phyloP scores from a whole-genome alignment of 2,797 vertebrate species.

The Channa striata region DNA sequence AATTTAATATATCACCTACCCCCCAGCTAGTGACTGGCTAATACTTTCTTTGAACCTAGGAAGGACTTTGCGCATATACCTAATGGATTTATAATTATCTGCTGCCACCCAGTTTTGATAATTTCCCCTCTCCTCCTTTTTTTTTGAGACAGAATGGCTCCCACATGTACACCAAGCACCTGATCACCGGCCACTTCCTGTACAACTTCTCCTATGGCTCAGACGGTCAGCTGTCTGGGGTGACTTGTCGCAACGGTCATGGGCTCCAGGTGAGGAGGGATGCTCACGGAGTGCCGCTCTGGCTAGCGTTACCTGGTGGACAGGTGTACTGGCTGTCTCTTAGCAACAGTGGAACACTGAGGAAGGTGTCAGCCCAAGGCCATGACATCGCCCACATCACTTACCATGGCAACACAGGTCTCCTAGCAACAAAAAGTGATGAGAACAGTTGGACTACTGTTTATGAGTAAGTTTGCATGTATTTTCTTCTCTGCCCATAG shows the following conservation, averaged over 20 bases:
- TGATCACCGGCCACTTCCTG: constrained; percentile 93
- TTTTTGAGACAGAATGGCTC: constrained; percentile 88
- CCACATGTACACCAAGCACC: constrained; percentile 93
- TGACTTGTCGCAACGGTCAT: constrained; percentile 87
- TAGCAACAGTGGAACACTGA: constrained; percentile 94
- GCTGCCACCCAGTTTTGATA: not conserved
- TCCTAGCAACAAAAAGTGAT: constrained; percentile 95
- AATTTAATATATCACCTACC: not conserved
- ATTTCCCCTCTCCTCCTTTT: not conserved
- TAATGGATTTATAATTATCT: not conserved
- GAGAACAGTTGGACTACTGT: constrained; percentile 98
- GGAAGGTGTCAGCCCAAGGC: constrained; percentile 94
- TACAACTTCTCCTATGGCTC: constrained; percentile 93
- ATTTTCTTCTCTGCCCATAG: constrained; percentile 18
- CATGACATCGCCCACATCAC: constrained; percentile 95
- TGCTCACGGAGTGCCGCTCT: constrained; percentile 92
- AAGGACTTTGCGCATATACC: not conserved
- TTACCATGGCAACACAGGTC: constrained; percentile 94
- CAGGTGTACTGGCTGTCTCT: constrained; percentile 96
- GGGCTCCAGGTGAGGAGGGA: constrained; percentile 92
- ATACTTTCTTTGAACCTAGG: not conserved
- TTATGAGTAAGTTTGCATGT: constrained; percentile 90
- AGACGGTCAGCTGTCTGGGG: constrained; percentile 88
- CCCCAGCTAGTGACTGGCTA: not conserved
- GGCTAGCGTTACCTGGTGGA: constrained; percentile 92